Evolutionary conservation across 2,888 invertebrate species (phyloP).

Genomic region (Carpatolechia fugitivella): DNA sequence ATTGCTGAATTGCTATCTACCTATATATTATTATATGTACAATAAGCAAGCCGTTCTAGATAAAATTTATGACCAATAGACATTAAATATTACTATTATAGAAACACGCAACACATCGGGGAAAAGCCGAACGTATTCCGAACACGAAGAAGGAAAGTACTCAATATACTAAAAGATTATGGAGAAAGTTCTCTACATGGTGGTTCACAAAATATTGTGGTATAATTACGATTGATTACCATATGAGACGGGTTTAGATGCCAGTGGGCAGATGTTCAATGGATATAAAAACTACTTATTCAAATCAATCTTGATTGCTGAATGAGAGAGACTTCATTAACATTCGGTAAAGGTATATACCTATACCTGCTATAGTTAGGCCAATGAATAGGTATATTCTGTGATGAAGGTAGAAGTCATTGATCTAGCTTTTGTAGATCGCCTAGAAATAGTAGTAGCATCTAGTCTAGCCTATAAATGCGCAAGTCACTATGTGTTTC

Average conservation of each 20-base stretch:
- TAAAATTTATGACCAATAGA: background rate
- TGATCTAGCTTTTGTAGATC: too few relatives aligned
- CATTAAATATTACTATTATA: background rate
- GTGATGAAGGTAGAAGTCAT: too few relatives aligned
- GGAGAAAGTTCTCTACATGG: conserved; percentile 48
- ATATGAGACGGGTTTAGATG: conserved; percentile 41
- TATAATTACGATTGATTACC: conserved; percentile 44
- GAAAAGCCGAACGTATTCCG: conserved; percentile 11
- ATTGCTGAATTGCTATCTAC: background rate
- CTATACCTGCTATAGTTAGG: too few relatives aligned
- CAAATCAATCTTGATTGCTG: conserved; percentile 14
- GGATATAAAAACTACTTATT: conserved; percentile 5
- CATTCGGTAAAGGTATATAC: background rate
- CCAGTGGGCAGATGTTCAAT: conserved; percentile 36
- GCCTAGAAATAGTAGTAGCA: too few relatives aligned
- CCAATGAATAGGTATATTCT: too few relatives aligned
- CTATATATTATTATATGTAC: too few relatives aligned
- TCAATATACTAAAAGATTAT: conserved; percentile 31
- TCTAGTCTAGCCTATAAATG: too few relatives aligned
- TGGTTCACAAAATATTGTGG: conserved; percentile 35
- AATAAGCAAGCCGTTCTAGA: background rate
- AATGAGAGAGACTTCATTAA: background rate
- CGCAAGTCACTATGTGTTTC: too few relatives aligned
- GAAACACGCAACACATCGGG: conserved; percentile 1
- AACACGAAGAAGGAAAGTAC: conserved; percentile 8